phyloP scores from a whole-genome alignment of 1,140 invertebrate genomes.

The Anoplolepis gracilipes region DNA sequence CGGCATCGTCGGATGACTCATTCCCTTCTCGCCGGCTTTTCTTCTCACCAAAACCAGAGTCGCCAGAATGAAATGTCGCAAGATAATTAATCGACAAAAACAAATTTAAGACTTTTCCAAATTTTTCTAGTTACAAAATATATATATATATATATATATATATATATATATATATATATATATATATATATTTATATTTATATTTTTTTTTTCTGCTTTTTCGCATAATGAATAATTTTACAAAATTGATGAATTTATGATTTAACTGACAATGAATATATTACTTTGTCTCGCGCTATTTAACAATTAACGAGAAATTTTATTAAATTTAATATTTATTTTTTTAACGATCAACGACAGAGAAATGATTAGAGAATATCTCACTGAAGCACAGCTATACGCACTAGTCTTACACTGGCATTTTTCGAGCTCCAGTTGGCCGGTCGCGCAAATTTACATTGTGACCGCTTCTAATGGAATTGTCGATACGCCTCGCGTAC shows the following conservation, averaged over 20 bases:
- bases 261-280: neutral
- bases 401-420: neutral
- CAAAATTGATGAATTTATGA: neutral
- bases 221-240: neutral
- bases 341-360: too few relatives aligned
- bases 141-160: too few relatives aligned
- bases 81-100: neutral
- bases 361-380: neutral
- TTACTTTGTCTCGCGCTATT: neutral
- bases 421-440: slow-evolving; percentile 36
- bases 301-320: neutral
- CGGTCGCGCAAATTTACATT: slow-evolving; percentile 50
- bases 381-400: neutral
- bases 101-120: neutral
- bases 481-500: slow-evolving; percentile 24
- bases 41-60: neutral
- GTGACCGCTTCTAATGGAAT: slow-evolving; percentile 32
- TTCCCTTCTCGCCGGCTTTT: slow-evolving; percentile 19
- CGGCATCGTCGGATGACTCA: slow-evolving; percentile 64
- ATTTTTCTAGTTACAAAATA: neutral
- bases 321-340: neutral
- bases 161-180: too few relatives aligned
- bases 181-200: too few relatives aligned
- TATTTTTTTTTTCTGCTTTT: neutral
- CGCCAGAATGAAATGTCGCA: neutral